Evolutionary conservation across 2,113 vertebrate genomes (phyloP).

Genomic region (Sebastes fasciatus): DNA sequence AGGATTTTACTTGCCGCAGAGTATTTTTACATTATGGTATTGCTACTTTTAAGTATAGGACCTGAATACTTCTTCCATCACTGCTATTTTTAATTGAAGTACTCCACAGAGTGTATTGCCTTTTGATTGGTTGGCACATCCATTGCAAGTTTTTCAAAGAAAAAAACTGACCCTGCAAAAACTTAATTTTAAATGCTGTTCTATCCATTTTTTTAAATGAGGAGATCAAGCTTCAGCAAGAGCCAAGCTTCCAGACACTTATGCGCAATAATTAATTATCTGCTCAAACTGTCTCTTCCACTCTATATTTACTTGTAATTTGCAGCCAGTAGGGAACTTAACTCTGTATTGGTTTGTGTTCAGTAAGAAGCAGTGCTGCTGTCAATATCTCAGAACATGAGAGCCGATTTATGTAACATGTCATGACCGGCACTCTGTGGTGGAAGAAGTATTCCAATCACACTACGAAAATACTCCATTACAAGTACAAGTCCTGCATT

Average conservation of each 20-base stretch:
- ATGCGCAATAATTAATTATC: not conserved
- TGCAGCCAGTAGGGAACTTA: not conserved
- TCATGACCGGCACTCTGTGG: not conserved
- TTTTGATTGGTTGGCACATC: not conserved
- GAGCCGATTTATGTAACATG: not conserved
- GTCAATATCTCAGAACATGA: conserved; percentile 4
- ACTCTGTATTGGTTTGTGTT: not conserved
- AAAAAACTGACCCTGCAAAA: not conserved
- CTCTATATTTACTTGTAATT: not conserved
- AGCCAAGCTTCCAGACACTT: not conserved
- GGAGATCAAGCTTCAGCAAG: not conserved
- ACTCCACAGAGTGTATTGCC: not conserved
- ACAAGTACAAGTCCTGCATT: not conserved
- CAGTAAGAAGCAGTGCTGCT: not conserved
- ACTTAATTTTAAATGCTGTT: not conserved
- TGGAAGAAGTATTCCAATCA: not conserved
- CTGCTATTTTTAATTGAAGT: not conserved
- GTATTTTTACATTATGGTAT: not conserved
- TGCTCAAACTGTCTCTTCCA: not conserved
- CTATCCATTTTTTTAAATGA: not conserved
- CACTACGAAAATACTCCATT: not conserved
- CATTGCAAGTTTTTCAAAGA: not conserved
- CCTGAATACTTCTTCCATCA: not conserved
- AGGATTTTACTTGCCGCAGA: not conserved
- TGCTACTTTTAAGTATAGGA: not conserved